phyloP scores from a whole-genome alignment of 2,888 invertebrate species.

The Mayetiola destructor region DNA sequence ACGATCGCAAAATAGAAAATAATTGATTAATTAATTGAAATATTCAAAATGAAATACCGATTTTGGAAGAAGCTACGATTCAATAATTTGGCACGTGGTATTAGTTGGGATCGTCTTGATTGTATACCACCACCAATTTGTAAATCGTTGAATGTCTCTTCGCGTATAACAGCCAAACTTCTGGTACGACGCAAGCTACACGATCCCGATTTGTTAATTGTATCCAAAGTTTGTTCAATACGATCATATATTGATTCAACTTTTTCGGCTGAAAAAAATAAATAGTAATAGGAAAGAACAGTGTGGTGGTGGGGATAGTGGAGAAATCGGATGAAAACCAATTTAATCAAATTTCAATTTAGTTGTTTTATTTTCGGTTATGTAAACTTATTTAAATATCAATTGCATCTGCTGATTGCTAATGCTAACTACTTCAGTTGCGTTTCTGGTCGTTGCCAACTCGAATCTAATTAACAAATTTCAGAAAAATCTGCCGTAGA shows the following conservation, averaged over 20 bases:
- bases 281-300: neutral
- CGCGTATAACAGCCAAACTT: constrained; percentile 62
- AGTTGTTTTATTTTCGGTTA: no score
- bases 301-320: no score
- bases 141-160: constrained; percentile 57
- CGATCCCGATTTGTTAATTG: constrained; percentile 25
- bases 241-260: constrained; percentile 13
- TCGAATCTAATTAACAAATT: no score
- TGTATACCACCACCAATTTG: constrained; percentile 49
- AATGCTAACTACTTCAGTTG: no score
- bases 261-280: neutral
- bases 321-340: no score
- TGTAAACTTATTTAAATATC: no score
- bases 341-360: no score
- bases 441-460: no score
- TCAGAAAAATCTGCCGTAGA: no score
- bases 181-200: constrained; percentile 50
- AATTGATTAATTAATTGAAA: no score
- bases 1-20: no score
- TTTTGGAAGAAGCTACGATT: constrained; percentile 60
- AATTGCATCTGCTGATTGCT: no score
- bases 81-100: constrained; percentile 64
- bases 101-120: constrained; percentile 56
- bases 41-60: constrained; percentile 37
- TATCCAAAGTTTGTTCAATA: constrained; percentile 11